A percentile compares a stretch with the other conserved stretches of the same genome.
Evolutionary conservation across 2,888 invertebrate species (phyloP).

Genomic region (Synanthedon tipuliformis): DNA sequence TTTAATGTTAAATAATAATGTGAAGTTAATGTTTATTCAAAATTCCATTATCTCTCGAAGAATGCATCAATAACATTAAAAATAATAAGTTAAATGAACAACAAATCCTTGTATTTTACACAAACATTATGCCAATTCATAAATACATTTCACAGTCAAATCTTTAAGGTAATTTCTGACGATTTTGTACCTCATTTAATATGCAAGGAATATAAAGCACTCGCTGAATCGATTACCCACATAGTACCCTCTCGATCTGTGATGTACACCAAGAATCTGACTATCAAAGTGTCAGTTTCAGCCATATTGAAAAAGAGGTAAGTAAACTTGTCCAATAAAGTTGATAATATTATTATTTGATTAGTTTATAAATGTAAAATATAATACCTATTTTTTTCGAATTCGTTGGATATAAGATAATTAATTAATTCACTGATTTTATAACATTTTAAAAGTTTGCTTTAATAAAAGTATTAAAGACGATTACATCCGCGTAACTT

Average conservation of each 20-base stretch:
- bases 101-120: too few relatives aligned
- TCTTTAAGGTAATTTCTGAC: conserved; percentile 65
- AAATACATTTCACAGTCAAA: conserved; percentile 65
- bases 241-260: conserved; percentile 18
- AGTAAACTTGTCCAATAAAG: conserved; percentile 14
- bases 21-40: too few relatives aligned
- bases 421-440: background rate
- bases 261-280: conserved; percentile 51
- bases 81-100: too few relatives aligned
- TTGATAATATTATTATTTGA: conserved; percentile 31
- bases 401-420: too few relatives aligned
- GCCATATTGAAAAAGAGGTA: conserved; percentile 14
- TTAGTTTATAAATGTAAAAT: conserved; percentile 28
- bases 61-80: too few relatives aligned
- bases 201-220: conserved; percentile 68
- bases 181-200: conserved; percentile 66
- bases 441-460: too few relatives aligned
- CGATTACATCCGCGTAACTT: too few relatives aligned
- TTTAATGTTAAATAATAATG: too few relatives aligned
- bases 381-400: background rate
- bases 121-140: background rate
- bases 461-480: too few relatives aligned
- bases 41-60: too few relatives aligned
- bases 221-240: conserved; percentile 31
- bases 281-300: conserved; percentile 42